phyloP scores from a whole-genome alignment of 2,113 vertebrate genomes.

The Patagioenas fasciata region DNA sequence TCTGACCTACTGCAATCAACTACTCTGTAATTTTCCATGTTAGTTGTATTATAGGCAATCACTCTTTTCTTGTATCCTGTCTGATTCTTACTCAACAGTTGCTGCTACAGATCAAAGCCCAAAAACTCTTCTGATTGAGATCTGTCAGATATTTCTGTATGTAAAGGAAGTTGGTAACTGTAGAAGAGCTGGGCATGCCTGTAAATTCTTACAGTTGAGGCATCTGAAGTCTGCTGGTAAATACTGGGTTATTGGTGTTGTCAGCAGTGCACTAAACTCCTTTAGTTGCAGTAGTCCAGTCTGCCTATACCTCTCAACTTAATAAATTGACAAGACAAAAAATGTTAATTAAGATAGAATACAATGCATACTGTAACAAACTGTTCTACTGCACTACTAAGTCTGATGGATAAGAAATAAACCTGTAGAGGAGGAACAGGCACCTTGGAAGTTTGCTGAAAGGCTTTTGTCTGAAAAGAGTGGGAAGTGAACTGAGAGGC shows the following conservation, averaged over 20 bases:
- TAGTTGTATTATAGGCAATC: neutral
- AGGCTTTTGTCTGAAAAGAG: neutral
- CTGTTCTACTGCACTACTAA: neutral
- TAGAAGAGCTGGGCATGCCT: neutral
- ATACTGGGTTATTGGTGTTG: neutral
- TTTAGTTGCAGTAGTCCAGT: neutral
- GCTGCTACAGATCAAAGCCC: neutral
- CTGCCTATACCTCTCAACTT: neutral
- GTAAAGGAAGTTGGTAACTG: neutral
- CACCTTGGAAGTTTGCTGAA: neutral
- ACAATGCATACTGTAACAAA: no score
- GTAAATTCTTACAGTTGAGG: neutral
- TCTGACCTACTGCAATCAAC: neutral
- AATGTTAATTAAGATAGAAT: neutral
- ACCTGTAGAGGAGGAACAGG: neutral
- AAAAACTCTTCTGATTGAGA: neutral
- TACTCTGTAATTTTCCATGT: neutral
- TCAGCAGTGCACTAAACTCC: neutral
- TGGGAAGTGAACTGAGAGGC: neutral
- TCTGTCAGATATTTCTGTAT: neutral
- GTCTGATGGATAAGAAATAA: neutral
- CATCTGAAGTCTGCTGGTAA: neutral
- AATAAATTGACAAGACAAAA: neutral
- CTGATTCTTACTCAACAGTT: neutral
- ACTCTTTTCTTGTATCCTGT: neutral